These are phyloP conservation scores for Anneissia japonica DNA, from an alignment of 35 echinoderm and acorn worm genomes.

Conservation along the genomic window DNA sequence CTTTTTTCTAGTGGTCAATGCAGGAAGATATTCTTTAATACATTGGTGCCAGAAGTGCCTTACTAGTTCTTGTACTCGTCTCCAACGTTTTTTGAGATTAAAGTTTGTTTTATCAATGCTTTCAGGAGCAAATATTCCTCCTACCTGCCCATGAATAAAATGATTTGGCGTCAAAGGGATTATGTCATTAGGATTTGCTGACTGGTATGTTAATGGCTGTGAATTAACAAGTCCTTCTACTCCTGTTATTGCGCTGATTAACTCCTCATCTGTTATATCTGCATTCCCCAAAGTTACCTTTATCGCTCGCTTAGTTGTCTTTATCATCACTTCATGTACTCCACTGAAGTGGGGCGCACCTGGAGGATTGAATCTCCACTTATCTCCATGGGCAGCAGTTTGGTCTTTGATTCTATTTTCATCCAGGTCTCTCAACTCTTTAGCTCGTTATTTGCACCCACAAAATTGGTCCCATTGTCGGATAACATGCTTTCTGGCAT, in stretches of 20 bases:
- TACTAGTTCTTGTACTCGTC: constrained; percentile 6
- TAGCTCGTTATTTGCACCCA: constrained; percentile 10
- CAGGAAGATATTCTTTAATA: neutral
- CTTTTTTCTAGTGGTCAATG: neutral
- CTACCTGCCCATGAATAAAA: neutral
- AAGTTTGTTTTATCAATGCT: neutral
- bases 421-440: neutral
- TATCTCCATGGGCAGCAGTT: neutral
- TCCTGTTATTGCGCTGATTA: constrained; percentile 1
- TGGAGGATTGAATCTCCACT: neutral
- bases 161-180: neutral
- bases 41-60: neutral
- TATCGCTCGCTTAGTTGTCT: constrained; percentile 4
- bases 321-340: constrained; percentile 20
- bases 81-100: neutral
- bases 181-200: neutral
- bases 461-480: constrained; percentile 34
- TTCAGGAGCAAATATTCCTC: neutral
- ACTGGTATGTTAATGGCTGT: neutral
- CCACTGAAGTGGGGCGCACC: constrained; percentile 19
- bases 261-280: constrained; percentile 22
- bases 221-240: neutral
- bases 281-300: constrained; percentile 9
- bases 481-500: neutral
- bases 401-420: neutral